Conservation (phyloP, 2,888 invertebrate genomes). For the Volucella bombylans region DNA sequence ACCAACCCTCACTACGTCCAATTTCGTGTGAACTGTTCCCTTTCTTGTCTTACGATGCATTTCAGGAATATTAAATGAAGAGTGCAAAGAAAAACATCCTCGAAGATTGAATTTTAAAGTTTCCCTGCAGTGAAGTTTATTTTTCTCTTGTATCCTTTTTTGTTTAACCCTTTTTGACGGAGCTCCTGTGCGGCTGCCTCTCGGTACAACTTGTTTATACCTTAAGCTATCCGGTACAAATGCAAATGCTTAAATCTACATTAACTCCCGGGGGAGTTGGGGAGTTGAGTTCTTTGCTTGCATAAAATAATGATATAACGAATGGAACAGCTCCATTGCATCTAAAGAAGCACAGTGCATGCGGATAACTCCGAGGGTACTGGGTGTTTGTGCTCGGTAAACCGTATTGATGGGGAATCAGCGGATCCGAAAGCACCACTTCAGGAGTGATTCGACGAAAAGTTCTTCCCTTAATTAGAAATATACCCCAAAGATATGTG, state of each 20-base stretch:
- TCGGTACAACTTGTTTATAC: slow-evolving; percentile 66
- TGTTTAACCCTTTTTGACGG: slow-evolving; percentile 44
- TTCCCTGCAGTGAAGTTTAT: slow-evolving; percentile 38
- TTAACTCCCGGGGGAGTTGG: slow-evolving; percentile 64
- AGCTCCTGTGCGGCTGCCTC: neutral
- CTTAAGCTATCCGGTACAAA: slow-evolving; percentile 65
- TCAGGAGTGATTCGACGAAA: slow-evolving; percentile 64
- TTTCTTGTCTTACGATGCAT: slow-evolving; percentile 42
- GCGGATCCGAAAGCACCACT: slow-evolving; percentile 64
- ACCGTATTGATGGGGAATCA: slow-evolving; percentile 73
- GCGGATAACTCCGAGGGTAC: neutral
- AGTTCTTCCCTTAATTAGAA: slow-evolving; percentile 74
- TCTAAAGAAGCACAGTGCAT: neutral
- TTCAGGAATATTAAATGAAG: slow-evolving; percentile 68
- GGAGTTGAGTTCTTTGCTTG: slow-evolving; percentile 7
- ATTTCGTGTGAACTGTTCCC: slow-evolving; percentile 33
- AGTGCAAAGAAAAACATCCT: slow-evolving; percentile 69
- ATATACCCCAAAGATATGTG: slow-evolving; percentile 70
- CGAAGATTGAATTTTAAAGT: slow-evolving; percentile 73
- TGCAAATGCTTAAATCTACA: slow-evolving; percentile 74
- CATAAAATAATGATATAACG: slow-evolving; percentile 64
- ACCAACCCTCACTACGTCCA: slow-evolving; percentile 31
- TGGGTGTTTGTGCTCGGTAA: slow-evolving; percentile 63
- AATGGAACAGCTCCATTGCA: slow-evolving; percentile 49
- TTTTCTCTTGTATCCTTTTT: neutral